These are phyloP conservation scores for Thymallus thymallus DNA, from an alignment of 2,113 vertebrate genomes.

Conservation along the genomic window DNA sequence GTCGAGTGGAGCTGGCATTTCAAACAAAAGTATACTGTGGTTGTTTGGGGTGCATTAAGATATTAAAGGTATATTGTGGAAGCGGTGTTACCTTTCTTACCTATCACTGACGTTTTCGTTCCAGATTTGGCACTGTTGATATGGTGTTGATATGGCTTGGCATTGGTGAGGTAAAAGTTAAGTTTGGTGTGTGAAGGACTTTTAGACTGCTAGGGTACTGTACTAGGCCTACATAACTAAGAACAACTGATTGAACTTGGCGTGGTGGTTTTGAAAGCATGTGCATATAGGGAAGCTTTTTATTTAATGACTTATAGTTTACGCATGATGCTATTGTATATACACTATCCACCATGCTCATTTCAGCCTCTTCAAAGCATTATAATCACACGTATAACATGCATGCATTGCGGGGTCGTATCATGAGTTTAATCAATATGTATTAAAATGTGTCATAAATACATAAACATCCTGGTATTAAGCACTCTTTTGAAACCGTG, in stretches of 20 bases:
- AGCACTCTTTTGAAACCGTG: not conserved
- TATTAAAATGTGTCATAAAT: not conserved
- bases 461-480: not conserved
- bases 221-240: too few species aligned
- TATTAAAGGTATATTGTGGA: conserved; percentile 9
- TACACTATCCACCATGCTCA: not conserved
- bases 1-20: conserved; percentile 66
- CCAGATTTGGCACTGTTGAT: too few species aligned
- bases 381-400: not conserved
- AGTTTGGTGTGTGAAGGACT: not conserved
- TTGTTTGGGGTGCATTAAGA: conserved; percentile 38
- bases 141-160: not conserved
- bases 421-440: too few species aligned
- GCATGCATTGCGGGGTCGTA: too few species aligned
- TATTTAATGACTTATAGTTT: too few species aligned
- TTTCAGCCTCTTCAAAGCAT: not conserved
- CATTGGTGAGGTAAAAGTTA: not conserved
- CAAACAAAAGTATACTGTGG: conserved; percentile 41
- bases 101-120: not conserved
- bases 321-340: not conserved
- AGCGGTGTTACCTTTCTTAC: conserved; percentile 15
- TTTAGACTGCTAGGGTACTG: not conserved
- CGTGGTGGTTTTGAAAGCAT: too few species aligned
- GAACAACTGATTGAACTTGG: too few species aligned
- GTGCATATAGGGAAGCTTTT: too few species aligned